phyloP scores from a whole-genome alignment of 2,888 invertebrate genomes.

The Apotomis capreana region DNA sequence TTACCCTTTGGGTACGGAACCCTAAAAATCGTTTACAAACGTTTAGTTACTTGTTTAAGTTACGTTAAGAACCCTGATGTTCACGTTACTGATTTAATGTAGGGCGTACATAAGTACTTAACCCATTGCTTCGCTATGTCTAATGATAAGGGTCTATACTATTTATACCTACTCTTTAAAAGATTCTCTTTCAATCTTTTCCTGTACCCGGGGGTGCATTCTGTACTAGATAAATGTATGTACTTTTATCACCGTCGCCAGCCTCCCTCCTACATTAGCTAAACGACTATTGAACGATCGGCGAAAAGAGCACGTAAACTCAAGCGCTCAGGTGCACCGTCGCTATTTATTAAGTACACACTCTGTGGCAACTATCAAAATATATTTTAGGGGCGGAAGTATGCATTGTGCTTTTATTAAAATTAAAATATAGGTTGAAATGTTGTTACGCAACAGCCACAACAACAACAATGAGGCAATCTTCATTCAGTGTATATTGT shows the following conservation, averaged over 20 bases:
- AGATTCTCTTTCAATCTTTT: conserved; percentile 11
- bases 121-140: too few species aligned
- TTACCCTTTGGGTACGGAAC: too few species aligned
- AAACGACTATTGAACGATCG: conserved; percentile 42
- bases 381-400: neutral
- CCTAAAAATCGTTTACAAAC: too few species aligned
- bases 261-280: conserved; percentile 39
- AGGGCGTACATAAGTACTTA: too few species aligned
- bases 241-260: conserved; percentile 37
- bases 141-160: too few species aligned
- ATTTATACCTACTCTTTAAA: too few species aligned
- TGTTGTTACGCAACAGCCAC: neutral
- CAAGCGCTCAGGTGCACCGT: conserved; percentile 38
- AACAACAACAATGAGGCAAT: neutral
- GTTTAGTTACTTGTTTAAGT: too few species aligned
- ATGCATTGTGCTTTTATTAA: neutral
- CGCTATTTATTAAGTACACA: conserved; percentile 26
- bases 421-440: neutral
- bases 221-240: conserved; percentile 33
- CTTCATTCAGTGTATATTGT: neutral
- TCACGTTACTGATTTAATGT: too few species aligned
- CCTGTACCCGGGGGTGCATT: conserved; percentile 20
- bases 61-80: too few species aligned
- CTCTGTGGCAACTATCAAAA: neutral
- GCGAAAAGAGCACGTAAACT: conserved; percentile 32